These are phyloP conservation scores for Caenorhabditis angaria DNA, from an alignment of 2,888 invertebrate genomes.

Conservation along the genomic window DNA sequence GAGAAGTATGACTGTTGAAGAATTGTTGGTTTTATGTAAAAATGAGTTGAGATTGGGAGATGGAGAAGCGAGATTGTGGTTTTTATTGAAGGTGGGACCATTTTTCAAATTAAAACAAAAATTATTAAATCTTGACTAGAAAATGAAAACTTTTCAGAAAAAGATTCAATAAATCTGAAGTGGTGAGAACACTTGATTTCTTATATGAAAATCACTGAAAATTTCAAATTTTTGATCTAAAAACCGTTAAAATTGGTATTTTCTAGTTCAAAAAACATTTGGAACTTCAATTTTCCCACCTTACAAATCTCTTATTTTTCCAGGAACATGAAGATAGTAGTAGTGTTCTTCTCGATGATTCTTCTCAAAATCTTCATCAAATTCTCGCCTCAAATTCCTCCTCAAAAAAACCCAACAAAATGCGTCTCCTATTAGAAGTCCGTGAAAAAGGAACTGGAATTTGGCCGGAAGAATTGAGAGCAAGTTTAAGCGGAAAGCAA, in stretches of 20 bases:
- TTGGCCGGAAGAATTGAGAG: slow-evolving; percentile 87
- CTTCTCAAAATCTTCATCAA: slow-evolving; percentile 40
- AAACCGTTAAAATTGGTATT: too few species aligned
- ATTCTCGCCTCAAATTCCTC: slow-evolving; percentile 32
- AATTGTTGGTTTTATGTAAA: slow-evolving; percentile 43
- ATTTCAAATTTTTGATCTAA: too few species aligned
- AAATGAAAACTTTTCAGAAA: too few species aligned
- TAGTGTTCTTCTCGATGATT: slow-evolving; percentile 49
- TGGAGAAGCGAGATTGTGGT: slow-evolving; percentile 33
- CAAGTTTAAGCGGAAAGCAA: slow-evolving; percentile 46
- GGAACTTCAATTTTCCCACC: neutral
- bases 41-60: slow-evolving; percentile 45
- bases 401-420: slow-evolving; percentile 42
- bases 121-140: too few species aligned
- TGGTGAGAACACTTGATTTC: too few species aligned
- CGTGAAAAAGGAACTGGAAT: slow-evolving; percentile 85
- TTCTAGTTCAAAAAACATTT: neutral
- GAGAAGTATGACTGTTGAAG: slow-evolving; percentile 46
- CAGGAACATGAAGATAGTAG: slow-evolving; percentile 41
- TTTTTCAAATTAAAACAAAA: too few species aligned
- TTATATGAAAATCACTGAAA: too few species aligned
- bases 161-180: too few species aligned
- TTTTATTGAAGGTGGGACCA: too few species aligned
- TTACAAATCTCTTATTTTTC: neutral
- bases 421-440: slow-evolving; percentile 73